Evolutionary conservation across 2,113 vertebrate genomes (phyloP), one percentile per base, ranked within the genome.

Genomic region (Australoheros scitulus): DNA sequence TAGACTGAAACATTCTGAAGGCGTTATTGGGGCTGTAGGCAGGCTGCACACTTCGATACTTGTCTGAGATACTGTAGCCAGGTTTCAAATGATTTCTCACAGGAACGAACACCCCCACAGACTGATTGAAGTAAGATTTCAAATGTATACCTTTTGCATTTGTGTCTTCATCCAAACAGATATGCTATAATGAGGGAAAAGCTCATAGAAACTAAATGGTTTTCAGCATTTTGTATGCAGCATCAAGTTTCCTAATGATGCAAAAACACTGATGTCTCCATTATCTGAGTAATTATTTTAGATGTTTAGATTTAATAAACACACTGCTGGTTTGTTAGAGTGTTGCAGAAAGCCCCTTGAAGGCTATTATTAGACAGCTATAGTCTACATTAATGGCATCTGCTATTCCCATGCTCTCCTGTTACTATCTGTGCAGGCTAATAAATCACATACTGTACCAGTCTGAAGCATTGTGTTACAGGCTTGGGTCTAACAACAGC

Each of bases 381-480:
- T 90, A 83, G 64, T 78, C 65, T 87, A 84, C 87, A 92, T 91
- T 76, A 87, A 74, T 87, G 89, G 61, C 90, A 90, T 87, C 80
- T 89, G 88, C 83, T 91, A 80, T 89, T 82, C 82, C 68, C 72
- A 41, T 84, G 64, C 77, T 89, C 65, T 72, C 78, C 61, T 77
- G 68, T 55, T 36, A 65, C 76, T 88, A 55, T 91, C 76, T 80
- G 61, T 84, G 75, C 81, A 77, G 80, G 78, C 86, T 91, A 86
- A 91, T 91, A 91, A 90, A 92, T 91, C 88, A 90, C 87, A 80
- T 74, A 72, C 47, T 72, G 47, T 72, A 32, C 70, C 78, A 86
- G 90, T 84, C 74, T 87, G 77, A 86, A 87, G 81, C 74, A 59
- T 63, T 38, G 81, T 84, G 80, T 83, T 83, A 80, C 90, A 81